phyloP scores from a whole-genome alignment of 2,888 invertebrate species.

The Lasioglossum vierecki region DNA sequence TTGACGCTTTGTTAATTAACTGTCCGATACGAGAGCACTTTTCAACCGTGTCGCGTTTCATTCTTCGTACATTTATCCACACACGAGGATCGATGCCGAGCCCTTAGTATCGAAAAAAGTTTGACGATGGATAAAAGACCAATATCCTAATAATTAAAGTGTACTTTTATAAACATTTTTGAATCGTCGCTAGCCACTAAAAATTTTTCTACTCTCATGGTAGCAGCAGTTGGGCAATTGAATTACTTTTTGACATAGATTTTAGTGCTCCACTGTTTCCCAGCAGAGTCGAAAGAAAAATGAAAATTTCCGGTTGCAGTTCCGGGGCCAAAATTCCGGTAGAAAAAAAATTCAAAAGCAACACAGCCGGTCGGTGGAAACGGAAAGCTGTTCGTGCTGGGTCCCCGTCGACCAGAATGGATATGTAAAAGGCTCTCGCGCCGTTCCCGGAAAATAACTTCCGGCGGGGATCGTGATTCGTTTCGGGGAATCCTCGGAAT shows the following conservation, averaged over 20 bases:
- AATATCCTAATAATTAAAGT: neutral
- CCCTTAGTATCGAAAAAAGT: neutral
- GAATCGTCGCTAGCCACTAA: neutral
- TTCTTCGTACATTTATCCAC: neutral
- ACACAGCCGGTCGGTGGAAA: neutral
- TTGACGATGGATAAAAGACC: neutral
- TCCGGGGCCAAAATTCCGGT: neutral
- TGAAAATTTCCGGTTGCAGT: neutral
- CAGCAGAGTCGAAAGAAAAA: neutral
- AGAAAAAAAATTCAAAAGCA: neutral
- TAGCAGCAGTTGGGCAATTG: neutral
- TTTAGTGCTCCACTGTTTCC: neutral
- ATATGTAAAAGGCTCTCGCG: constrained; percentile 22
- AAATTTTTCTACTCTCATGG: neutral
- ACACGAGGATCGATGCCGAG: too few species aligned
- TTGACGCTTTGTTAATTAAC: neutral
- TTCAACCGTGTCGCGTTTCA: neutral
- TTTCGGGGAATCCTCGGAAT: constrained; percentile 21
- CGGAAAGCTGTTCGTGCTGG: neutral
- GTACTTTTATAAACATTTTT: neutral
- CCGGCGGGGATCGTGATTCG: constrained; percentile 27
- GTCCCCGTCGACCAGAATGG: neutral
- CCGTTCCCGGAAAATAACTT: constrained; percentile 27
- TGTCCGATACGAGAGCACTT: neutral
- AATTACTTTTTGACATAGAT: neutral